These are phyloP conservation scores for Oxystoma pomonae DNA, from an alignment of 2,888 invertebrate species.

Conservation along the genomic window DNA sequence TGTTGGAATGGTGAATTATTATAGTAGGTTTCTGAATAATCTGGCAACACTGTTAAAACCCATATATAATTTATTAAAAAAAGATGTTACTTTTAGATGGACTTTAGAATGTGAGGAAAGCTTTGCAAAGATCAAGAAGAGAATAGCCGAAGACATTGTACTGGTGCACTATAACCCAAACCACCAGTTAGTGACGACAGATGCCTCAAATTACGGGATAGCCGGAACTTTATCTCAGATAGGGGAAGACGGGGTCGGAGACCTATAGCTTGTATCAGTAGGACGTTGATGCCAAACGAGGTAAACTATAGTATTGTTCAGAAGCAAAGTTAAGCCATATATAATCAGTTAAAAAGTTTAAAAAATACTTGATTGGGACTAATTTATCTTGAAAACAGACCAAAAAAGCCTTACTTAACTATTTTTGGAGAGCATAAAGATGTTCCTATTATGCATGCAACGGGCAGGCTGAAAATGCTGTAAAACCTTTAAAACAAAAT, in stretches of 20 bases:
- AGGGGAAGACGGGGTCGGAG: slow-evolving; percentile 14
- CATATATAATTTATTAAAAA: slow-evolving; percentile 20
- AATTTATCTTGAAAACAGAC: slow-evolving; percentile 18
- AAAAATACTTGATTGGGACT: slow-evolving; percentile 36
- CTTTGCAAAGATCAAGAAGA: slow-evolving; percentile 16
- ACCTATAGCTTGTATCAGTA: slow-evolving; percentile 18
- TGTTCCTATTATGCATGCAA: slow-evolving; percentile 31
- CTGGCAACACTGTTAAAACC: slow-evolving; percentile 13
- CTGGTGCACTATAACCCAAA: no score
- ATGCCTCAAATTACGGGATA: slow-evolving; percentile 18
- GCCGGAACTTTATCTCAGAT: slow-evolving; percentile 16
- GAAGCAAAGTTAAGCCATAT: slow-evolving; percentile 34
- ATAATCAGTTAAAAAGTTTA: slow-evolving; percentile 30
- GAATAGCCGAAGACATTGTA: slow-evolving; percentile 17
- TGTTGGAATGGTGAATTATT: slow-evolving; percentile 21
- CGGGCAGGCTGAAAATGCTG: slow-evolving; percentile 16
- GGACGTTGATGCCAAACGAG: slow-evolving; percentile 14
- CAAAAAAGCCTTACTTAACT: slow-evolving; percentile 11
- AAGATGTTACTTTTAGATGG: slow-evolving; percentile 20
- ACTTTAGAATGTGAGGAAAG: slow-evolving; percentile 15
- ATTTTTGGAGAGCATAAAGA: slow-evolving; percentile 28
- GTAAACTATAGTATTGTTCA: neutral
- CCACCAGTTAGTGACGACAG: slow-evolving; percentile 19
- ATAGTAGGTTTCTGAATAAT: slow-evolving; percentile 17
- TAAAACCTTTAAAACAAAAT: slow-evolving; percentile 14